Evolutionary conservation across 2,797 vertebrate species (phyloP).

Genomic region (Siniperca undulata): DNA sequence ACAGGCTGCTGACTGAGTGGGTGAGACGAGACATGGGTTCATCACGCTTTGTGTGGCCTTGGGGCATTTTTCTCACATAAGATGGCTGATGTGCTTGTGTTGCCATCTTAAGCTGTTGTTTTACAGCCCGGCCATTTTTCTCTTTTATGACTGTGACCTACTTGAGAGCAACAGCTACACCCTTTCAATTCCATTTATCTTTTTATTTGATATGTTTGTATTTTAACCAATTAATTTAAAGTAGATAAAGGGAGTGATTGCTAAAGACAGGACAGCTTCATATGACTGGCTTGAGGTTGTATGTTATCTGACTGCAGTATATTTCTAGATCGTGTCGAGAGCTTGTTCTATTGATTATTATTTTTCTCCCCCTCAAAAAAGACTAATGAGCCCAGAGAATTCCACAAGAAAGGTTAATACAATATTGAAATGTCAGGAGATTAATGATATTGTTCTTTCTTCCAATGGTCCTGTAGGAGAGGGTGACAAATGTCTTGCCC

Average conservation of each 20-base stretch:
- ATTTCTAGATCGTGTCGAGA: constrained; percentile 79
- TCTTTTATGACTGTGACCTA: constrained; percentile 70
- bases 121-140: constrained; percentile 60
- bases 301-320: constrained; percentile 78
- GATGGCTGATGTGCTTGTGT: constrained; percentile 61
- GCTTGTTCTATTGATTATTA: constrained; percentile 88
- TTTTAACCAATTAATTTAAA: constrained; percentile 56
- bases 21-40: constrained; percentile 61
- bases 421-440: constrained; percentile 91
- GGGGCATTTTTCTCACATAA: constrained; percentile 54
- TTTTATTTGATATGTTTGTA: constrained; percentile 47
- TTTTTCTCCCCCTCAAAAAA: constrained; percentile 83
- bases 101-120: constrained; percentile 70
- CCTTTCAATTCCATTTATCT: constrained; percentile 57
- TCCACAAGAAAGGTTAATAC: constrained; percentile 89
- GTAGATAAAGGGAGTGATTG: constrained; percentile 63
- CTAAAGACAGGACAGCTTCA: constrained; percentile 64
- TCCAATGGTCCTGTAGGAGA: constrained; percentile 74
- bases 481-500: constrained; percentile 89
- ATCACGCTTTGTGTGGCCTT: constrained; percentile 76
- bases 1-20: constrained; percentile 60
- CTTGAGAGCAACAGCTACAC: constrained; percentile 42
- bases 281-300: constrained; percentile 74
- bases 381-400: constrained; percentile 87
- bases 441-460: constrained; percentile 87